Evolutionary conservation across 1,140 invertebrate genomes (phyloP), one percentile per base, ranked within the genome.

Genomic region (Cydia fagiglandana): DNA sequence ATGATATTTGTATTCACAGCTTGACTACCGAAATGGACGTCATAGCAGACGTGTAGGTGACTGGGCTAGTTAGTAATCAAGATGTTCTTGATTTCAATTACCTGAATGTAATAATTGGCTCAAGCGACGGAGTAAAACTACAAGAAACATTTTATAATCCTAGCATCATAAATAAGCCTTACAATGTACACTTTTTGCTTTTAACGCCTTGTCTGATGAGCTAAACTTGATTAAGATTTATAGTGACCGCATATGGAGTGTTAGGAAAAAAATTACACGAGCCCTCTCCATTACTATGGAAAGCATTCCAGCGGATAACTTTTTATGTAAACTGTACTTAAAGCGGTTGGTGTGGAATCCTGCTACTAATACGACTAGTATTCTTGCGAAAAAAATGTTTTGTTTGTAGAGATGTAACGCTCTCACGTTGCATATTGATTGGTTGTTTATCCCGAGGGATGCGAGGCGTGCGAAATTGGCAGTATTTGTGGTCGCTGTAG

Each of bases 401-500:
- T 70, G n/a, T 70, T 17, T 7, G 30, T 5, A 70, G 66, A 45
- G 34, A 38, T 70, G 66, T 70, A 70, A 5, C 64, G 28, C 28
- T 66, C n/a, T 70, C 66, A 17, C 38, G 34, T 70, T 70, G 30
- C 66, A 45, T 70, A 70, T 70, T 70, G 15, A 70, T 70, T 41
- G 66, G 38, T 73, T 76, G 50, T 76, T 76, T 73, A 53, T 41
- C 41, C 12, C 66, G 7, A 70, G 10, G 34, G 61, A 64, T 73
- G 24, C 64, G 28, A 66, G 75, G 74, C 74, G 75, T 75, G 68
- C 79, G 81, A 85, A 87, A 89, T 88, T 82, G 84, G 83, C 83
- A 82, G 83, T 82, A 84, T 85, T 86, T 85, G 86, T 81, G 84
- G 86, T 86, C 77, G 80, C 77, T 87, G 82, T 81, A 80, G 80